Base-by-base conservation (phyloP, 1,140 invertebrate species). In the Sitodiplosis mosellana region DNA sequence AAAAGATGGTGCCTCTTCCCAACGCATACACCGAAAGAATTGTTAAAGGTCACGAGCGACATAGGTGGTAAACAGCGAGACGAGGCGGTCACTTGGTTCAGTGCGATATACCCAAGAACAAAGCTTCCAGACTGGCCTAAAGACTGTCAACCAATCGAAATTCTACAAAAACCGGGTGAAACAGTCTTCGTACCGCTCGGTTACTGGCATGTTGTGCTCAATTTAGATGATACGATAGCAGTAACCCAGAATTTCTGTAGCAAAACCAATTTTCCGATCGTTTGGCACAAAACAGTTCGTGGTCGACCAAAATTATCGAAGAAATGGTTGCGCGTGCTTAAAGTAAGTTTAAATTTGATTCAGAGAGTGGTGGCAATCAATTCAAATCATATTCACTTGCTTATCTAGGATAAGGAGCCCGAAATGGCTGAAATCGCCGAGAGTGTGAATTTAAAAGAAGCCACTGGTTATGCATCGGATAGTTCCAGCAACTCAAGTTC, bases 1-100 rank as follows among this genome's bases (percentile, higher is more conserved):
- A 99, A 99, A 73, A 77, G 93, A 57, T 99, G 96, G 96, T 98
- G 94, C 63, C 69, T 99, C 43, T 94, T 99, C 64, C 96, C 95
- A 10, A 98, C 95, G 2, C 77, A 92, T 53, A 96, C 92, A 18
- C 93, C 96, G 0, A 87, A 90, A 63, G 89, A 95, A 57, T 59
- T 98, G 42, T 70, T 99, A 2, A 99, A 98, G 69, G 87, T 96
- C 2, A 81, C 80, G 19, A 78, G 79, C 44, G 68, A 71, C 7
- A 86, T 95, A 63, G 93, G 90, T 36, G 90, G 92, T 0, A 96
- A 95, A 61, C 92, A 99, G 61, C 76, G 84, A 47, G 93, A 97
- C 64, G 95, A 99, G 72, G 95, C 94, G 47, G 86, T 97, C 33
- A 96, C 92, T 3, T 99, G 95, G 96, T 99, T 99, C 61, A 83